phyloP scores from a whole-genome alignment of 2,113 vertebrate genomes.

The Callopanchax toddi region DNA sequence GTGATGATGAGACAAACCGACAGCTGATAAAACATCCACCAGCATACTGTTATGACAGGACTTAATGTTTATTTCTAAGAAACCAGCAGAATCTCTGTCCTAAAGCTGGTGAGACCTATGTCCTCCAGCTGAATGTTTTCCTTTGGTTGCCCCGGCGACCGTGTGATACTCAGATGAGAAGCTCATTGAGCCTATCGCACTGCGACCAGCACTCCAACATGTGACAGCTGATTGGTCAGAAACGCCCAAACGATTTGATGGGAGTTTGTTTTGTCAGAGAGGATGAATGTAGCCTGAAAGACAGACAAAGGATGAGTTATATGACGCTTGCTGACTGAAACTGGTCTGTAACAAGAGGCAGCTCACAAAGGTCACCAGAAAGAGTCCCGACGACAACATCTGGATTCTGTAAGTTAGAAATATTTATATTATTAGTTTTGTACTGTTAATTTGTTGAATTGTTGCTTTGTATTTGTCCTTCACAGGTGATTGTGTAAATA shows the following conservation, averaged over 20 bases:
- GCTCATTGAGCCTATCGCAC: conserved; percentile 39
- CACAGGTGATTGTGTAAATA: too few species aligned
- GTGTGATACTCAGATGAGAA: neutral
- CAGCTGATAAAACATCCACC: too few species aligned
- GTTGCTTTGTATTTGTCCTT: too few species aligned
- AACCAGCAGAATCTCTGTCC: conserved; percentile 66
- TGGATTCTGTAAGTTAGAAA: conserved; percentile 45
- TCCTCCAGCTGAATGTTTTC: neutral
- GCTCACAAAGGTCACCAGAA: neutral
- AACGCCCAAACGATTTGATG: conserved; percentile 73
- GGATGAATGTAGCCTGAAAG: conserved; percentile 30
- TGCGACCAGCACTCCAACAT: conserved; percentile 8
- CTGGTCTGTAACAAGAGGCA: conserved; percentile 3
- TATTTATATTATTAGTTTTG: neutral
- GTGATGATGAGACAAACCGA: too few species aligned
- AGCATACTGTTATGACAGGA: neutral
- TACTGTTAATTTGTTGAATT: too few species aligned
- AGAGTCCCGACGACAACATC: too few species aligned
- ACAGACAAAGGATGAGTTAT: conserved; percentile 2
- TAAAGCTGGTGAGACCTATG: conserved; percentile 83
- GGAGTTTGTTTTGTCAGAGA: conserved; percentile 58
- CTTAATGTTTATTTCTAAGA: neutral
- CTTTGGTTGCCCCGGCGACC: neutral
- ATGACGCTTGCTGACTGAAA: neutral
- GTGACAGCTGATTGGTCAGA: conserved; percentile 61